Percentiles rank a stretch among this genome's conserved stretches.
These are phyloP conservation scores for Ypsolopha sequella DNA, from an alignment of 2,888 invertebrate genomes.

Conservation along the genomic window DNA sequence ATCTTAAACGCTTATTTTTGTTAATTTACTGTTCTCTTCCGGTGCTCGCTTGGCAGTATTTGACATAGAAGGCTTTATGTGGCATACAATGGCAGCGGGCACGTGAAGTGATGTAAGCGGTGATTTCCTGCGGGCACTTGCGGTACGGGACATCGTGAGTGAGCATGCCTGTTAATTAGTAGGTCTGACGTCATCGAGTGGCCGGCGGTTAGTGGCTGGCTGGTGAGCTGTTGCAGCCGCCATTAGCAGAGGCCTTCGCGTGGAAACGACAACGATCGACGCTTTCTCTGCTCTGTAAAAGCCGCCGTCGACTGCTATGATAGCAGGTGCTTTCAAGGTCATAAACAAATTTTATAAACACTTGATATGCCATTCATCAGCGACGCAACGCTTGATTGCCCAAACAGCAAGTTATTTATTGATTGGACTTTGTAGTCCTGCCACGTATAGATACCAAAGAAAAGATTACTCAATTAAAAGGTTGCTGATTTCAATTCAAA, in stretches of 20 bases:
- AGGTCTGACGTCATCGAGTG: slow-evolving; percentile 51
- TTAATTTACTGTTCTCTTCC: background rate
- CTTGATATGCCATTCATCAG: too few species aligned
- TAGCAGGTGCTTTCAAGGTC: slow-evolving; percentile 29
- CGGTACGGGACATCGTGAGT: slow-evolving; percentile 30
- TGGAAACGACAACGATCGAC: slow-evolving; percentile 66
- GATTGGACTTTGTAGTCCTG: too few species aligned
- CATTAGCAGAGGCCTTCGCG: slow-evolving; percentile 60
- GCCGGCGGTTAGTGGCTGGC: slow-evolving; percentile 29
- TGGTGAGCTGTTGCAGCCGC: slow-evolving; percentile 29
- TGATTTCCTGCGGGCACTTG: slow-evolving; percentile 49
- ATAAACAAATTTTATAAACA: slow-evolving; percentile 9
- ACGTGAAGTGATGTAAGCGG: slow-evolving; percentile 59
- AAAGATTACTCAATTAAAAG: background rate
- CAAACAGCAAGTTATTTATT: too few species aligned
- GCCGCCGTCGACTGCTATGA: slow-evolving; percentile 22
- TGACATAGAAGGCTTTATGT: slow-evolving; percentile 3
- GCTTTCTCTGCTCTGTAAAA: slow-evolving; percentile 52
- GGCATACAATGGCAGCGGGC: slow-evolving; percentile 29
- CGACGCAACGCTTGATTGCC: too few species aligned
- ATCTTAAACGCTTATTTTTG: too few species aligned
- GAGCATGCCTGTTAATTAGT: slow-evolving; percentile 55
- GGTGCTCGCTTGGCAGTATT: background rate
- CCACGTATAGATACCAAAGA: too few species aligned
- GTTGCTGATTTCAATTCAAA: background rate